phyloP scores from a whole-genome alignment of 2,113 vertebrate species.

The Vidua macroura region DNA sequence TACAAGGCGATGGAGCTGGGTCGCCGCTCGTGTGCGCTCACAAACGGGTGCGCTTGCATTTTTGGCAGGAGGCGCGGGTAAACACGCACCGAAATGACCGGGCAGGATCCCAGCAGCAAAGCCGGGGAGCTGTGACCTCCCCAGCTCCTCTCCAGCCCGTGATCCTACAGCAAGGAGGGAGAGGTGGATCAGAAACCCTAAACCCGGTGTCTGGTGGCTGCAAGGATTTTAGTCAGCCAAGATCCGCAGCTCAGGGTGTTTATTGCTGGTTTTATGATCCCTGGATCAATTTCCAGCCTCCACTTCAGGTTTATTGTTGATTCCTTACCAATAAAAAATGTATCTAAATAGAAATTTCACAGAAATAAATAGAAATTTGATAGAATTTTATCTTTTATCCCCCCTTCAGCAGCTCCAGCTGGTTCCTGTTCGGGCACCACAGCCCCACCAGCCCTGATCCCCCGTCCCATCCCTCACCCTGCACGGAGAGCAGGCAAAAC shows the following conservation, averaged over 20 bases:
- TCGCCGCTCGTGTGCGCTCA: accelerated
- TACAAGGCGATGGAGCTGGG: accelerated
- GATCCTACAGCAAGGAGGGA: background rate
- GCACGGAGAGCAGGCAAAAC: background rate
- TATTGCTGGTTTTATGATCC: background rate
- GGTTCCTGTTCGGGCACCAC: accelerated
- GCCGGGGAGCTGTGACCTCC: background rate
- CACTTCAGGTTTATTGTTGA: background rate
- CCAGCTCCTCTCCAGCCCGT: background rate
- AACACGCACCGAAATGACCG: accelerated
- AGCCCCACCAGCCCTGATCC: background rate
- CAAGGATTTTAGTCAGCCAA: background rate
- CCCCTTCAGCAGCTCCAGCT: background rate
- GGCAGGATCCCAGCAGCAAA: background rate
- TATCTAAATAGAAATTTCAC: background rate
- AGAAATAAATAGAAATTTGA: background rate
- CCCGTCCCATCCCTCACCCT: background rate
- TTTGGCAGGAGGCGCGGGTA: background rate
- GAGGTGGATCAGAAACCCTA: accelerated
- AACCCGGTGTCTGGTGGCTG: accelerated
- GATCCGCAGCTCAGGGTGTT: background rate
- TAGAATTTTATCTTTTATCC: too few relatives aligned
- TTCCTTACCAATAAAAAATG: background rate
- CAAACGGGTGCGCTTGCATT: accelerated
- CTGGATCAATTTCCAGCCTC: background rate